A percentile compares a stretch with the other conserved stretches of the same genome.
Conservation (phyloP, 2,888 invertebrate genomes). For the Ectemnius continuus region DNA sequence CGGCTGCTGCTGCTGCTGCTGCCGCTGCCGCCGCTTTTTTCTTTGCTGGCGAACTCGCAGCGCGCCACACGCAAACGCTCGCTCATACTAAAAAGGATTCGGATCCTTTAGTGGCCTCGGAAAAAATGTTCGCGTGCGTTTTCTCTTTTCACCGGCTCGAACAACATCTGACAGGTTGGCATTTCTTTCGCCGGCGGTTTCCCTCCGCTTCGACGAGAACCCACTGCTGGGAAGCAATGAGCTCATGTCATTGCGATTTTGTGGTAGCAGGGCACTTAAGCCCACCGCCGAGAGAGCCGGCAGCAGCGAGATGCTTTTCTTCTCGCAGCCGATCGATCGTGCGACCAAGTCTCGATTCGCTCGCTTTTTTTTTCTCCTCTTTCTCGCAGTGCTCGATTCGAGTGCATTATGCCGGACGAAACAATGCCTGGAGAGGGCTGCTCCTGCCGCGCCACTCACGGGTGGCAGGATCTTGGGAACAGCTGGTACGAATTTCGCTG, state of each 20-base stretch:
- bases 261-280: slow-evolving; percentile 23
- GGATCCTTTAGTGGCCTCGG: no score
- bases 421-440: slow-evolving; percentile 49
- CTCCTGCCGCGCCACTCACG: slow-evolving; percentile 42
- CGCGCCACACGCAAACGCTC: not conserved
- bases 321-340: slow-evolving; percentile 57
- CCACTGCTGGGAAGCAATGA: no score
- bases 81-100: no score
- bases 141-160: no score
- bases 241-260: slow-evolving; percentile 20
- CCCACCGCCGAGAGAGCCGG: slow-evolving; percentile 33
- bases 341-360: slow-evolving; percentile 53
- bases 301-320: slow-evolving; percentile 42
- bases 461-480: slow-evolving; percentile 43
- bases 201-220: not conserved
- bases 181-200: not conserved
- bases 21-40: not conserved
- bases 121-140: no score
- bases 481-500: slow-evolving; percentile 51
- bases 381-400: slow-evolving; percentile 49
- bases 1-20: not conserved
- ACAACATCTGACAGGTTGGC: no score
- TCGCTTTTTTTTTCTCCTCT: slow-evolving; percentile 30
- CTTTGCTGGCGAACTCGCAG: not conserved
- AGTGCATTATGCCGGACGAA: slow-evolving; percentile 57